Evolutionary conservation across 2,888 invertebrate genomes (phyloP).

Genomic region (Dasysyrphus tricinctus): DNA sequence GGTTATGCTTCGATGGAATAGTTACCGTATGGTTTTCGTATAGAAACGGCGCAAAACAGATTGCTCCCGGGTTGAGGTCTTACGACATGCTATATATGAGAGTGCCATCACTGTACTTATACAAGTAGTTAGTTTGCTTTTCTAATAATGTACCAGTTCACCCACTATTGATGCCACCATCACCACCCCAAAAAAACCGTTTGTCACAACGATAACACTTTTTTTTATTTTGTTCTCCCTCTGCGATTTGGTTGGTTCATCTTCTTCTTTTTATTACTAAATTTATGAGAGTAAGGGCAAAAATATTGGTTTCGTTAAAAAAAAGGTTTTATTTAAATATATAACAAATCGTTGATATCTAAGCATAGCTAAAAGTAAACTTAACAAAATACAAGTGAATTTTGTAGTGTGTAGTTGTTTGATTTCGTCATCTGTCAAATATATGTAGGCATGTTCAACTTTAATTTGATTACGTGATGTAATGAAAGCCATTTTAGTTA

Average conservation of each 20-base stretch:
- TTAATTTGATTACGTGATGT: no score
- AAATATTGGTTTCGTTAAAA: background rate
- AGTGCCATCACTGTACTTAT: slow-evolving; percentile 20
- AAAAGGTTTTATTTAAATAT: background rate
- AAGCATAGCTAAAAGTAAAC: background rate
- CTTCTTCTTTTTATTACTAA: background rate
- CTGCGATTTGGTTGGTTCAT: slow-evolving; percentile 8
- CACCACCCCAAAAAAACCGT: slow-evolving; percentile 24
- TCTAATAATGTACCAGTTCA: slow-evolving; percentile 59
- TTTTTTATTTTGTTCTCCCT: slow-evolving; percentile 3
- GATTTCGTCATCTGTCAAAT: no score
- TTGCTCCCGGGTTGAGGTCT: slow-evolving; percentile 58
- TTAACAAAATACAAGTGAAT: no score
- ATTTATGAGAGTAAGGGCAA: background rate
- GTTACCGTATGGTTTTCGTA: slow-evolving; percentile 64
- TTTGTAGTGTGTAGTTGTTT: no score
- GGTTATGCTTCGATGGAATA: slow-evolving; percentile 67
- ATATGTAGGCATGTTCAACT: no score
- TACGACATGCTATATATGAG: slow-evolving; percentile 16
- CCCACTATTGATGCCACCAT: background rate
- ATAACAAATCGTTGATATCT: background rate
- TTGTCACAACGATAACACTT: slow-evolving; percentile 61
- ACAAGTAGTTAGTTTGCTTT: slow-evolving; percentile 46
- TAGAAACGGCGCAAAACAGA: slow-evolving; percentile 58
- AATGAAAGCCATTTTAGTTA: no score